Evolutionary conservation across 2,797 vertebrate species (phyloP).

Genomic region (Chelidonichthys spinosus): DNA sequence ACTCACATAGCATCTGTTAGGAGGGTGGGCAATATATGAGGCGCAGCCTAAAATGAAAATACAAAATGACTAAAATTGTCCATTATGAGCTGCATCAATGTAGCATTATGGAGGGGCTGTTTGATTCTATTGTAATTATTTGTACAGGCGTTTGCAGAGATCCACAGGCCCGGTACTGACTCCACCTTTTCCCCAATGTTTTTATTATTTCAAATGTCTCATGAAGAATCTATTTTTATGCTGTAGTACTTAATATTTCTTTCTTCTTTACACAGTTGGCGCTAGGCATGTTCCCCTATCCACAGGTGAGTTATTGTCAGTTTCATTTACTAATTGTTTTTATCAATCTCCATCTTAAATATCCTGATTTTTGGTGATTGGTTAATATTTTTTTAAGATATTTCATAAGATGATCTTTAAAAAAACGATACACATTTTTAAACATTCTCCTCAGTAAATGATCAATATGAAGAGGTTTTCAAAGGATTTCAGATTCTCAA

Average conservation of each 20-base stretch:
- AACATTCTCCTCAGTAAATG: neutral
- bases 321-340: neutral
- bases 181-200: neutral
- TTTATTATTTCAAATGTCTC: conserved; percentile 5
- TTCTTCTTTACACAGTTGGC: conserved; percentile 88
- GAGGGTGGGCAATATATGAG: neutral
- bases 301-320: conserved; percentile 93
- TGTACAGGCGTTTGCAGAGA: neutral
- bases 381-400: too few relatives aligned
- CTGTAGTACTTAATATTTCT: neutral
- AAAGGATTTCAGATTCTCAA: neutral
- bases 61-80: neutral
- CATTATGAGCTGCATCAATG: neutral
- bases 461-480: neutral
- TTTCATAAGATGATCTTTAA: neutral
- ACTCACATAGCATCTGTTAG: neutral
- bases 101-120: neutral
- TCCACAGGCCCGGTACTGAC: neutral
- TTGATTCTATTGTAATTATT: neutral
- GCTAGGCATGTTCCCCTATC: conserved; percentile 98
- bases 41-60: neutral
- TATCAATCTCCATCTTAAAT: neutral
- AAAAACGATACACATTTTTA: neutral
- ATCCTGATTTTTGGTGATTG: neutral
- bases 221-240: neutral